These are phyloP conservation scores for Melanophora roralis DNA, from an alignment of 2,888 invertebrate species.

Conservation along the genomic window DNA sequence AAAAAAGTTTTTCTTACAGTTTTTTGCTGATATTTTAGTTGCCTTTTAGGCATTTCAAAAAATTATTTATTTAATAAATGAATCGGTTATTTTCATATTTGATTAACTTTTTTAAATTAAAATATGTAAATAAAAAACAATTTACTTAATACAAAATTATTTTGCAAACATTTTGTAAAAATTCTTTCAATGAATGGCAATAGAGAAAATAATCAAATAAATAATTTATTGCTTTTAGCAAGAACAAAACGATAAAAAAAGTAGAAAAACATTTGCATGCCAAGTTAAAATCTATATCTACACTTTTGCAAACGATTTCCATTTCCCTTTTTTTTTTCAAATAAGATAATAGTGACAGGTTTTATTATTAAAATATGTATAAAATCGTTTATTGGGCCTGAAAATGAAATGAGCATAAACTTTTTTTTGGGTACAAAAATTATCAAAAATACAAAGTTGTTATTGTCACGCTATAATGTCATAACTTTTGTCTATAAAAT, in stretches of 20 bases:
- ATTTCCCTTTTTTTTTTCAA: not conserved
- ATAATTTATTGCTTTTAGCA: not conserved
- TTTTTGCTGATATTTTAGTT: too few species aligned
- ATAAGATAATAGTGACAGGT: constrained; percentile 1
- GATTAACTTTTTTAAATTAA: too few species aligned
- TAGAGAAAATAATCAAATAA: constrained; percentile 4
- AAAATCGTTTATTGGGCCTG: not conserved
- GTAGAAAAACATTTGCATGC: too few species aligned
- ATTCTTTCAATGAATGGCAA: not conserved
- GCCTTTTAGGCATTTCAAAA: too few species aligned
- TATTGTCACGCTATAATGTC: constrained; percentile 31
- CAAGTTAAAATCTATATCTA: too few species aligned
- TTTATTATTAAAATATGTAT: not conserved
- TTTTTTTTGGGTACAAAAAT: not conserved
- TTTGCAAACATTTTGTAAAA: not conserved
- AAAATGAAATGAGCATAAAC: constrained; percentile 25
- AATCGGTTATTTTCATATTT: too few species aligned
- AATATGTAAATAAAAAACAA: too few species aligned
- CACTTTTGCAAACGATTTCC: too few species aligned
- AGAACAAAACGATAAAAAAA: not conserved
- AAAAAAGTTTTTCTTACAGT: too few species aligned
- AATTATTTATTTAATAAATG: too few species aligned
- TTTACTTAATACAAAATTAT: not conserved
- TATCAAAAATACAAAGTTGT: constrained; percentile 22
- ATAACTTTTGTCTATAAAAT: not conserved